Conservation (phyloP, 2,113 vertebrate genomes). For the Polyodon spathula region DNA sequence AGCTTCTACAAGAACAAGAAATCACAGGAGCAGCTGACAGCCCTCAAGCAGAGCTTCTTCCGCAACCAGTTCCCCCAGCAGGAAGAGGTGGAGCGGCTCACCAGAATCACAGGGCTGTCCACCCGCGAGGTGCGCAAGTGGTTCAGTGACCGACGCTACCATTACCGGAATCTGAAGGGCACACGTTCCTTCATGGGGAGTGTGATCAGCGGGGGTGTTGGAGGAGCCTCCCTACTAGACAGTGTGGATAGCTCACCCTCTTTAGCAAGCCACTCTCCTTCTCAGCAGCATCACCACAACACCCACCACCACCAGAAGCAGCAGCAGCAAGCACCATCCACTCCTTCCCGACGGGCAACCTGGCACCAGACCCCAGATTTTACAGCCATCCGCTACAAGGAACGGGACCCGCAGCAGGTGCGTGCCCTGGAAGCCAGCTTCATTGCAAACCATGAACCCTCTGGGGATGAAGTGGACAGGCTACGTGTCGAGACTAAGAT, state of each 20-base stretch:
- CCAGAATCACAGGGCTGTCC: slow-evolving; percentile 74
- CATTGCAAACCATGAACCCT: slow-evolving; percentile 65
- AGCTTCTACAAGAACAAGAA: slow-evolving; percentile 86
- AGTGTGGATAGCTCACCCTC: slow-evolving; percentile 29
- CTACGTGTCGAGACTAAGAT: slow-evolving; percentile 88
- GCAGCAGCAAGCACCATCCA: slow-evolving; percentile 44
- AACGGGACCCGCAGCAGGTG: slow-evolving; percentile 85
- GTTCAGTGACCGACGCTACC: slow-evolving; percentile 94
- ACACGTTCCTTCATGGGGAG: slow-evolving; percentile 47
- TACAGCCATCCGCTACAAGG: slow-evolving; percentile 84
- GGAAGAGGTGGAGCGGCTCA: slow-evolving; percentile 82
- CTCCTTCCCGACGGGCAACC: slow-evolving; percentile 60
- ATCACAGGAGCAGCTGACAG: slow-evolving; percentile 82
- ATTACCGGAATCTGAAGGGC: slow-evolving; percentile 81
- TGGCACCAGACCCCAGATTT: slow-evolving; percentile 83
- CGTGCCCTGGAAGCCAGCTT: slow-evolving; percentile 85
- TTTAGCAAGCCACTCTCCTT: slow-evolving; percentile 14
- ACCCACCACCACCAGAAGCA: slow-evolving; percentile 28
- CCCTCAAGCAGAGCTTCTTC: slow-evolving; percentile 86
- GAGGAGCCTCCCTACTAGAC: slow-evolving; percentile 50
- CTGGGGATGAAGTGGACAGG: slow-evolving; percentile 80
- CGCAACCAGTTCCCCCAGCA: slow-evolving; percentile 83
- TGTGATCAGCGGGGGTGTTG: slow-evolving; percentile 20
- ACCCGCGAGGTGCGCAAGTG: slow-evolving; percentile 92
- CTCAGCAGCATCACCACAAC: slow-evolving; percentile 39